Evolutionary conservation across 2,797 vertebrate species (phyloP).

Genomic region (Lerista edwardsae): DNA sequence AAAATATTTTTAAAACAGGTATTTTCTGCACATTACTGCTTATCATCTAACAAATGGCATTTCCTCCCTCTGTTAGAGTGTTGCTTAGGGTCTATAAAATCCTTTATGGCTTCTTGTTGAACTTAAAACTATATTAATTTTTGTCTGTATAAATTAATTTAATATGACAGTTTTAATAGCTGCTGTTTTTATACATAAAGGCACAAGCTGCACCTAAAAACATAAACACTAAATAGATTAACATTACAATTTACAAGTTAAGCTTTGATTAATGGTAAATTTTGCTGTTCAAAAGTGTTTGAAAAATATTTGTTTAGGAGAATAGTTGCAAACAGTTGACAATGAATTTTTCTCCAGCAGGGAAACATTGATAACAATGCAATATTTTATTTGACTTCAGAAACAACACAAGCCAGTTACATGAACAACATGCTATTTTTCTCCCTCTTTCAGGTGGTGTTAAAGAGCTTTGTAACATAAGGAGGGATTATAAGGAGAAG

Average conservation of each 20-base stretch:
- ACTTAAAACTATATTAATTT: neutral
- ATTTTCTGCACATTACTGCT: neutral
- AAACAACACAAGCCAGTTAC: neutral
- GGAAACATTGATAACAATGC: neutral
- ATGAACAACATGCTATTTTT: neutral
- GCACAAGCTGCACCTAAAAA: neutral
- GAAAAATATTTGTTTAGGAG: neutral
- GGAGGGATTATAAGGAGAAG: neutral
- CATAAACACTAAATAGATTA: neutral
- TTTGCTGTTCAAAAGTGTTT: neutral
- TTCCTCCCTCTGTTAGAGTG: neutral
- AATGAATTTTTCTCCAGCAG: neutral
- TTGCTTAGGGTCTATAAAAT: neutral
- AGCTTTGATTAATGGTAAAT: neutral
- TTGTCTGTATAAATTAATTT: neutral
- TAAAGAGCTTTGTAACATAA: neutral
- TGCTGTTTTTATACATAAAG: neutral
- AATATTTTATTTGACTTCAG: neutral
- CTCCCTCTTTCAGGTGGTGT: neutral
- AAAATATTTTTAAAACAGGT: neutral
- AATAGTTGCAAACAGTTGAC: neutral
- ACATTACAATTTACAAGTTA: neutral
- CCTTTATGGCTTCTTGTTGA: neutral
- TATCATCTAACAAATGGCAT: neutral
- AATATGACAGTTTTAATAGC: neutral